These are phyloP conservation scores for Anguilla obscura DNA, from an alignment of 2,797 vertebrate genomes.

Conservation along the genomic window DNA sequence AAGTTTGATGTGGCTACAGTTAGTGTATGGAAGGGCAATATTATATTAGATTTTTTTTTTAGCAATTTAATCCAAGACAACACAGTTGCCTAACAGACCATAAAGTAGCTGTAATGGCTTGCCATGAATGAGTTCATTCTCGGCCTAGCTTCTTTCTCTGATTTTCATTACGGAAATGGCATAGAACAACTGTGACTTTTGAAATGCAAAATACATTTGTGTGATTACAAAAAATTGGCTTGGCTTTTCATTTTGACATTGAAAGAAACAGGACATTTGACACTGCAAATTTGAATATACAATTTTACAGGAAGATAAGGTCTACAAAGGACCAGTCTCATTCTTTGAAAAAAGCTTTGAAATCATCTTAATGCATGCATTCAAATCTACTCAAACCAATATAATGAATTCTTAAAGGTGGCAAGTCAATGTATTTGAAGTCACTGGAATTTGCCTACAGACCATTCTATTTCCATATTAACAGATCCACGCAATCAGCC, in stretches of 20 bases:
- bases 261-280: background rate
- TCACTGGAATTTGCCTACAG: background rate
- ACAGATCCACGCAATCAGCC: background rate
- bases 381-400: background rate
- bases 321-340: background rate
- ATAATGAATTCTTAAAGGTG: background rate
- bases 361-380: background rate
- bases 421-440: background rate
- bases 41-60: background rate
- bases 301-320: conserved; percentile 9
- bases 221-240: conserved; percentile 7
- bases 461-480: background rate
- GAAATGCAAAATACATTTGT: background rate
- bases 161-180: background rate
- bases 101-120: background rate
- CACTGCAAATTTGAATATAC: conserved; percentile 10
- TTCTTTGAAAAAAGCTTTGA: background rate
- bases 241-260: background rate
- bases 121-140: background rate
- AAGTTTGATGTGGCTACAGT: background rate
- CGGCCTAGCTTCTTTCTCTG: background rate
- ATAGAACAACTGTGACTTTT: background rate
- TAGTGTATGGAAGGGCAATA: background rate
- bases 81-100: background rate
- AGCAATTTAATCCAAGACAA: background rate